Percentiles rank a stretch among this genome's conserved stretches.
phyloP scores from a whole-genome alignment of 2,888 invertebrate species.

The Acleris laterana region DNA sequence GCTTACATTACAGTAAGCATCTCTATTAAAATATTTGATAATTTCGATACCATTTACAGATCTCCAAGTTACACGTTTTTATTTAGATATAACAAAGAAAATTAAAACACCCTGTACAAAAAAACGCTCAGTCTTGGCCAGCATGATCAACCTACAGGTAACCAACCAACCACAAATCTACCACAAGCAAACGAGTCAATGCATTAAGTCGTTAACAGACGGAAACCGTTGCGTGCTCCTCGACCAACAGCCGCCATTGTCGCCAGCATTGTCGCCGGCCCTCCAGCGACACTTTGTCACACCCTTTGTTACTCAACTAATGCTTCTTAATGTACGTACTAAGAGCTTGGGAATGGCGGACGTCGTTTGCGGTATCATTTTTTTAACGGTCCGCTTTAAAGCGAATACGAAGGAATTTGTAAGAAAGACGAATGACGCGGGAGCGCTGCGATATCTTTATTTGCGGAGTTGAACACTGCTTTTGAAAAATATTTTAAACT shows the following conservation, averaged over 20 bases:
- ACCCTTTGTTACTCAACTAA: slow-evolving; percentile 73
- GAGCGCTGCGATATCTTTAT: slow-evolving; percentile 4
- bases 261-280: slow-evolving; percentile 55
- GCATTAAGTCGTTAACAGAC: slow-evolving; percentile 72
- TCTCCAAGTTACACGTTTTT: too few species aligned
- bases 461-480: slow-evolving; percentile 15
- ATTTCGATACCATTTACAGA: too few species aligned
- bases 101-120: too few species aligned
- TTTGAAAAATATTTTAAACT: slow-evolving; percentile 14
- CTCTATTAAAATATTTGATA: too few species aligned
- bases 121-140: too few species aligned
- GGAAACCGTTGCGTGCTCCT: slow-evolving; percentile 54
- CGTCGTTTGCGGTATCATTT: slow-evolving; percentile 57
- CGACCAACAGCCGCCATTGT: slow-evolving; percentile 59
- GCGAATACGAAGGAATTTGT: slow-evolving; percentile 26
- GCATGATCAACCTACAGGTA: background rate
- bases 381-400: slow-evolving; percentile 37
- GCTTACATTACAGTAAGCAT: too few species aligned
- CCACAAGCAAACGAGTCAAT: slow-evolving; percentile 57
- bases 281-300: slow-evolving; percentile 68
- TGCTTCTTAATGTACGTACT: slow-evolving; percentile 68
- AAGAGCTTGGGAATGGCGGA: slow-evolving; percentile 60
- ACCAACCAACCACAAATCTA: background rate
- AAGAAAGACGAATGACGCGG: slow-evolving; percentile 11
- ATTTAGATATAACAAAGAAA: too few species aligned